Conservation (phyloP, 2,797 vertebrate species). For the Psittacula echo region DNA sequence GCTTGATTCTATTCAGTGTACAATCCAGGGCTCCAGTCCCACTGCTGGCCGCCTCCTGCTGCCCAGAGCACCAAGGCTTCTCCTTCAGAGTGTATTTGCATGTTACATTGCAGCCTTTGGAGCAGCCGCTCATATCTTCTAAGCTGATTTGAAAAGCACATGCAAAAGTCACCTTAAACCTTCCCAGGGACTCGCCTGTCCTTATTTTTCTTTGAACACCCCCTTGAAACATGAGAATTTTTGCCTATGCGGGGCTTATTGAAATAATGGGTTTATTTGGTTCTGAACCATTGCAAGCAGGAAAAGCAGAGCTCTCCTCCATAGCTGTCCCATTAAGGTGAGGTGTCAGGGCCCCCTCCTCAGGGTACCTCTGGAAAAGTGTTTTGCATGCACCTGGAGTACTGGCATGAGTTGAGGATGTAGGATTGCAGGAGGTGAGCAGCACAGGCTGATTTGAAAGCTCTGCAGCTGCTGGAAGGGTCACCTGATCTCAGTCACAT, state of each 20-base stretch:
- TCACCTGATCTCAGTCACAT: not conserved
- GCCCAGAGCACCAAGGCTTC: not conserved
- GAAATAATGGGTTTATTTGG: not conserved
- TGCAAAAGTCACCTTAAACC: not conserved
- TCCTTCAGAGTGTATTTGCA: not conserved
- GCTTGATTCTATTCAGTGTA: not conserved
- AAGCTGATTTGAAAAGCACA: conserved; percentile 29
- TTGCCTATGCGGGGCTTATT: not conserved
- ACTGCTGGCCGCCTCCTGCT: not conserved
- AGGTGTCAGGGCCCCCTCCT: not conserved
- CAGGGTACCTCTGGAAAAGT: not conserved
- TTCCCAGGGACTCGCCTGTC: not conserved
- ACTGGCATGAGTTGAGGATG: not conserved
- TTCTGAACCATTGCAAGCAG: not conserved
- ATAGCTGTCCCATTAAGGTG: not conserved
- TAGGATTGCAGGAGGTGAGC: not conserved
- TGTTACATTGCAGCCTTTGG: not conserved
- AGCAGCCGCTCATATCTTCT: not conserved
- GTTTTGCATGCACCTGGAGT: not conserved
- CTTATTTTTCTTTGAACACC: not conserved
- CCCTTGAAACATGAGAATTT: not conserved
- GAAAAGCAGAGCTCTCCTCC: not conserved
- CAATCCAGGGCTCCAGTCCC: not conserved
- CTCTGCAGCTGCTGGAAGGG: not conserved
- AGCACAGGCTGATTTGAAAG: not conserved